Base-by-base conservation (phyloP, 1,140 invertebrate genomes). In the Philotrypesis tridentata region DNA sequence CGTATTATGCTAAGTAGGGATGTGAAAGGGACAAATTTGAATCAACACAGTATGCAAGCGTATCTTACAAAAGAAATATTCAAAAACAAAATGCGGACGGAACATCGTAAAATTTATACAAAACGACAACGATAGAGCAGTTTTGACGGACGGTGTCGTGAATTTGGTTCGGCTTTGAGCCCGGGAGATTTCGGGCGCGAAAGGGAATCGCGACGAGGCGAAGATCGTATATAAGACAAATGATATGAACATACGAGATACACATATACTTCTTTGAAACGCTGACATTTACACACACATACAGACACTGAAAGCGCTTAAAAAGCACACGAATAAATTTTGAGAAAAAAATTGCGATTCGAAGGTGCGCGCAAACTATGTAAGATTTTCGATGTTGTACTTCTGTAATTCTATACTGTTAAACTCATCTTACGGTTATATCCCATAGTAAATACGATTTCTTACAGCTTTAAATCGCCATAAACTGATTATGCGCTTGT, bases 351-450 rank as follows among this genome's bases (percentile, higher is more conserved):
- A 80, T 74, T 55, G n/a, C 55, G 7, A 75, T 81, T 75, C 63
- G 43, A 60, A 68, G 6, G 43, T 70, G 63, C 27, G 67, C 73
- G 48, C 73, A 81, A 81, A 70, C 67, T 77, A 82, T 76, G 55
- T 82, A 71, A 82, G 73, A 77, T 76, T 81, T 82, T 82, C 48
- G 73, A 82, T 82, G 80, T 82, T 82, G 73, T 82, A 82, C 60
- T 82, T 76, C 73, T 63, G 80, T 82, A 82, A 81, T 75, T 82
- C 80, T 76, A 60, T 48, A 12, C 73, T 82, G 65, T 70, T 82
- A 48, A 82, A 82, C 40, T 43, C 61, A 81, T 81, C 79, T 81
- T 81, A 81, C 37, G n/a, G 27, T 81, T 81, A 81, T 75, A 75
- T 68, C 48, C 40, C 21, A 40, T 81, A 81, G 40, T 27, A 70